These are phyloP conservation scores for Callaeas wilsoni DNA, from an alignment of 2,113 vertebrate species.

Conservation along the genomic window DNA sequence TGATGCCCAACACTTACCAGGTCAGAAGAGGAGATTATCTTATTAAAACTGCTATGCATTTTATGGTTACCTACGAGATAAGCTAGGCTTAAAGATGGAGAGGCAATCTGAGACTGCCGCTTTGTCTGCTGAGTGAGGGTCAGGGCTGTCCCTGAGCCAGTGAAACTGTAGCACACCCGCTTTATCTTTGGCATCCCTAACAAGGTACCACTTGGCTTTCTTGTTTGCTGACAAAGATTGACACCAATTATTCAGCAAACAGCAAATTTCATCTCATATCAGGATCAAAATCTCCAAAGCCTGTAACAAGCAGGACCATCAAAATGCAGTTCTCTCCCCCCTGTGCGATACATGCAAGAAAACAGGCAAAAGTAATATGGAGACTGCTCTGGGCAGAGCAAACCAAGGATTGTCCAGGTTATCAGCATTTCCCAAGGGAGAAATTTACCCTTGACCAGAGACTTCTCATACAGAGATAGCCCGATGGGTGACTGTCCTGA, in stretches of 20 bases:
- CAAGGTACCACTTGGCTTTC: neutral
- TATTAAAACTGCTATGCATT: neutral
- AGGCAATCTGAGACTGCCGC: neutral
- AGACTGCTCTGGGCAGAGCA: neutral
- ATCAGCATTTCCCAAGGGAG: neutral
- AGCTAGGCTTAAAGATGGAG: neutral
- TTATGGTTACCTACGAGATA: neutral
- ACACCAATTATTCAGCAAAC: neutral
- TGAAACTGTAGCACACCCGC: neutral
- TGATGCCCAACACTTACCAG: neutral
- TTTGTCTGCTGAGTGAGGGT: neutral
- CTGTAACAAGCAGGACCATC: neutral
- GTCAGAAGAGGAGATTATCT: neutral
- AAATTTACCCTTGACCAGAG: neutral
- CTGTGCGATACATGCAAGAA: neutral
- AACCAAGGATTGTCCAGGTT: neutral
- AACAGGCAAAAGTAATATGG: neutral
- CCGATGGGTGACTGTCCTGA: neutral
- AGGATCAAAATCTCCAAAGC: neutral
- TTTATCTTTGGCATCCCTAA: neutral
- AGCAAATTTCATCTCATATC: neutral
- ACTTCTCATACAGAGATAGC: neutral
- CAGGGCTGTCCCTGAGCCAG: neutral
- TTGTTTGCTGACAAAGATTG: neutral
- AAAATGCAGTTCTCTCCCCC: neutral